A percentile compares a stretch with the other conserved stretches of the same genome.
These are phyloP conservation scores for Lasioglossum baleicum DNA, from an alignment of 1,140 invertebrate genomes.

Conservation along the genomic window DNA sequence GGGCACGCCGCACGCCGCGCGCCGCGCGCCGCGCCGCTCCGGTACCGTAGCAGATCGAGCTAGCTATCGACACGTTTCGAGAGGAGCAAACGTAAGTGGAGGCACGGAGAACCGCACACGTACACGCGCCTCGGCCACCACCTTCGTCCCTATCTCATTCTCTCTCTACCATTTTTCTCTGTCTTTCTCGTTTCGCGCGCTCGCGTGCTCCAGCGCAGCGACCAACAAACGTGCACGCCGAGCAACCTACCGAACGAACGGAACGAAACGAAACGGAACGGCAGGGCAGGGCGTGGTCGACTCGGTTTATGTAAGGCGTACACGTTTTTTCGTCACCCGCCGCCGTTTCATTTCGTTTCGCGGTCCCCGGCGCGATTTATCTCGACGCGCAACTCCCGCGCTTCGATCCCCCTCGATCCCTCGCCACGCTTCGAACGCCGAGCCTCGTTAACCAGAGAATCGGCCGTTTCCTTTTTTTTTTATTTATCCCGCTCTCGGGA, in stretches of 20 bases:
- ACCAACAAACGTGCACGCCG: constrained; percentile 33
- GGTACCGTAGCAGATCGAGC: constrained; percentile 45
- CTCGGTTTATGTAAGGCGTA: constrained; percentile 68
- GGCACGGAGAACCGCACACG: constrained; percentile 5
- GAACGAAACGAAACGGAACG: constrained; percentile 38
- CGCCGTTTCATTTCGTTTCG: constrained; percentile 33
- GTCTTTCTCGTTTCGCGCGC: neutral
- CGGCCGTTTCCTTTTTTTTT: constrained; percentile 8
- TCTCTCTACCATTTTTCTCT: neutral
- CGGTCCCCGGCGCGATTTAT: constrained; percentile 50
- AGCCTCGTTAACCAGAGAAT: constrained; percentile 36
- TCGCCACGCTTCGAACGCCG: constrained; percentile 19
- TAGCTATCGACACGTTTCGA: constrained; percentile 58
- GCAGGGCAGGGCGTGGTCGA: constrained; percentile 65
- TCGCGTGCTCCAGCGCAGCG: constrained; percentile 8
- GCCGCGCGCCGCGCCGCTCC: neutral
- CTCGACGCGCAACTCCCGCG: constrained; percentile 31
- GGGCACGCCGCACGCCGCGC: constrained; percentile 7
- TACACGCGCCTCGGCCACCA: constrained; percentile 6
- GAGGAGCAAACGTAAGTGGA: constrained; percentile 42
- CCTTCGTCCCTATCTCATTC: constrained; percentile 3
- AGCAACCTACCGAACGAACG: constrained; percentile 44
- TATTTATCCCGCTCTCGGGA: neutral
- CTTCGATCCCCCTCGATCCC: neutral
- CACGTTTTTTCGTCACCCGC: constrained; percentile 66